Percentiles rank a stretch among this genome's conserved stretches.
Conservation (phyloP, 2,888 invertebrate species). For the Lobophora halterata region DNA sequence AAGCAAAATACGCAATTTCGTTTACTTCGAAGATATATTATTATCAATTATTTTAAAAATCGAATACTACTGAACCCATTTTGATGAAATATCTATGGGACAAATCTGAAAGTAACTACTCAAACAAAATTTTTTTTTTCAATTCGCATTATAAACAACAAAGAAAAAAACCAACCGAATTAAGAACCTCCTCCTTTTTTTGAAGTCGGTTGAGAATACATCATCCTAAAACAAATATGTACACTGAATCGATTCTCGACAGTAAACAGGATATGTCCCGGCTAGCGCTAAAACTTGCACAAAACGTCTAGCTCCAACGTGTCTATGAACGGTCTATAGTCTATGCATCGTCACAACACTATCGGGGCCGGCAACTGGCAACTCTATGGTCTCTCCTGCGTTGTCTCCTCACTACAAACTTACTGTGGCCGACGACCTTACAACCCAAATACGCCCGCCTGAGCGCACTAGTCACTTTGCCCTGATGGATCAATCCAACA, state of each 20-base stretch:
- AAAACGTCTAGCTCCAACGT: conserved; percentile 27
- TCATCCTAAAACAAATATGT: conserved; percentile 16
- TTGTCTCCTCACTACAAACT: conserved; percentile 60
- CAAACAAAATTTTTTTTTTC: no score
- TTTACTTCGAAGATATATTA: no score
- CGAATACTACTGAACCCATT: no score
- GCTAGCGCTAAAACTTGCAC: conserved; percentile 28
- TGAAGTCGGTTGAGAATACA: no score
- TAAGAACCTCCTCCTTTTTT: no score
- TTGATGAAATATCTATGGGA: no score
- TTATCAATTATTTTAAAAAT: no score
- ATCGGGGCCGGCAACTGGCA: conserved; percentile 31
- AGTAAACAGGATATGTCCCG: conserved; percentile 11
- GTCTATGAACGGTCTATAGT: conserved; percentile 37
- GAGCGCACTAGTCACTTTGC: conserved; percentile 77
- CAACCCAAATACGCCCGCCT: conserved; percentile 79
- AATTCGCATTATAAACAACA: no score
- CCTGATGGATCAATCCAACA: conserved; percentile 58
- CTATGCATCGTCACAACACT: conserved; percentile 26
- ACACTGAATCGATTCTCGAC: conserved; percentile 18
- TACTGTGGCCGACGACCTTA: conserved; percentile 80
- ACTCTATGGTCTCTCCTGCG: conserved; percentile 33
- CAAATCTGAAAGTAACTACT: no score
- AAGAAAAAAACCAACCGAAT: no score
- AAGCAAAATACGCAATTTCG: no score